phyloP scores from a whole-genome alignment of 2,113 vertebrate genomes.

The Crotalus horridus region DNA sequence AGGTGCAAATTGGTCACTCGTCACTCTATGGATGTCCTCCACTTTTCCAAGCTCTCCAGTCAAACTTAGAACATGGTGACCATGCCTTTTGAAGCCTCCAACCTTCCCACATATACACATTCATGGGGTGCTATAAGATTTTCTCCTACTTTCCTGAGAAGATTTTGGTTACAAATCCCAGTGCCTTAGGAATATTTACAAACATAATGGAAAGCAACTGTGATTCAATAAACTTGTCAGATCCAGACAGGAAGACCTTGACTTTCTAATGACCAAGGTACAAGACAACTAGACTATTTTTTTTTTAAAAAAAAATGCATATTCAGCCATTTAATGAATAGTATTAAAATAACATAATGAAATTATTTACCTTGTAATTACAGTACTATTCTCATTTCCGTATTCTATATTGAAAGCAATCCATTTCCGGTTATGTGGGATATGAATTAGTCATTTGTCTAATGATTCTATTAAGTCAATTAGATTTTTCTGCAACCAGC shows the following conservation, averaged over 20 bases:
- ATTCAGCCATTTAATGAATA: background rate
- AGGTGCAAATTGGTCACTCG: background rate
- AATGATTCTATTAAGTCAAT: conserved; percentile 8
- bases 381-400: background rate
- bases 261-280: background rate
- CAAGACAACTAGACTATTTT: background rate
- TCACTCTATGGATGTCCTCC: background rate
- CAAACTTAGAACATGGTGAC: background rate
- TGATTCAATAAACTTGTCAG: background rate
- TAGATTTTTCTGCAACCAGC: conserved; percentile 8
- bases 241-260: background rate
- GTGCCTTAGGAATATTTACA: background rate
- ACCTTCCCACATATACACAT: background rate
- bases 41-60: background rate
- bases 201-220: background rate
- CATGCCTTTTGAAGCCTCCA: background rate
- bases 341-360: conserved; percentile 10
- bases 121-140: background rate
- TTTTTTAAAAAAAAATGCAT: background rate
- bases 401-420: background rate
- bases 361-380: background rate
- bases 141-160: background rate
- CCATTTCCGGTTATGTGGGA: background rate
- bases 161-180: background rate
- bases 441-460: background rate